These are phyloP conservation scores for Toxotes jaculatrix DNA, from an alignment of 2,113 vertebrate genomes.

Conservation along the genomic window DNA sequence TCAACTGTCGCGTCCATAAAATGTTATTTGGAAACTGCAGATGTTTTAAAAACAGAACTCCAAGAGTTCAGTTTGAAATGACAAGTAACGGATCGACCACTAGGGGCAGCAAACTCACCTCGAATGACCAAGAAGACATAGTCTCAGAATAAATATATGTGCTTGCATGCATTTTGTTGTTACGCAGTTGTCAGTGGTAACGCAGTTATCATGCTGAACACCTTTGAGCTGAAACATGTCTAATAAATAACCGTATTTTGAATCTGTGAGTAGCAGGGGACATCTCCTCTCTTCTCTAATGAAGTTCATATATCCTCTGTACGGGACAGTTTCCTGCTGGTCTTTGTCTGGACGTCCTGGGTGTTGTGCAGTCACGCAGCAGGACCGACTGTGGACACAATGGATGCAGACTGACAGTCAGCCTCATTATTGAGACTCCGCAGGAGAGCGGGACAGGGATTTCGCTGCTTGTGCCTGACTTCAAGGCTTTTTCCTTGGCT, in stretches of 20 bases:
- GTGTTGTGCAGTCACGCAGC: slow-evolving; percentile 5
- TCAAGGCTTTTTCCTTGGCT: slow-evolving; percentile 17
- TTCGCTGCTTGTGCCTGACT: slow-evolving; percentile 12
- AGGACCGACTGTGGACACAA: not conserved
- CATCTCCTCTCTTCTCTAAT: not conserved
- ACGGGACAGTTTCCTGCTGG: slow-evolving; percentile 14
- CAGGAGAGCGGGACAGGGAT: too few relatives aligned
- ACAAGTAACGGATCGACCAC: too few relatives aligned
- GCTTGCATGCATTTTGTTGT: not conserved
- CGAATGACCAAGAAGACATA: too few relatives aligned
- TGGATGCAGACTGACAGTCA: slow-evolving; percentile 38
- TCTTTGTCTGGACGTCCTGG: slow-evolving; percentile 29
- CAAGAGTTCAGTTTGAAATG: too few relatives aligned
- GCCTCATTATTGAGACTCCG: slow-evolving; percentile 35
- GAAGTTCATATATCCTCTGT: not conserved
- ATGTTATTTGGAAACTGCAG: too few relatives aligned
- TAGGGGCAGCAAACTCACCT: too few relatives aligned
- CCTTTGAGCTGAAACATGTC: not conserved
- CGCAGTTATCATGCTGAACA: not conserved
- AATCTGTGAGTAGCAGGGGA: not conserved
- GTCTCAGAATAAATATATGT: too few relatives aligned
- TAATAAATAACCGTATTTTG: not conserved
- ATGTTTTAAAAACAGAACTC: too few relatives aligned
- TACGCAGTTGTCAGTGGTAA: not conserved
- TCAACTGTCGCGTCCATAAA: too few relatives aligned